Evolutionary conservation across 92 coral and sea anemone species (phyloP), one percentile per base, ranked within the genome.

Genomic region (Blastomussa wellsi): DNA sequence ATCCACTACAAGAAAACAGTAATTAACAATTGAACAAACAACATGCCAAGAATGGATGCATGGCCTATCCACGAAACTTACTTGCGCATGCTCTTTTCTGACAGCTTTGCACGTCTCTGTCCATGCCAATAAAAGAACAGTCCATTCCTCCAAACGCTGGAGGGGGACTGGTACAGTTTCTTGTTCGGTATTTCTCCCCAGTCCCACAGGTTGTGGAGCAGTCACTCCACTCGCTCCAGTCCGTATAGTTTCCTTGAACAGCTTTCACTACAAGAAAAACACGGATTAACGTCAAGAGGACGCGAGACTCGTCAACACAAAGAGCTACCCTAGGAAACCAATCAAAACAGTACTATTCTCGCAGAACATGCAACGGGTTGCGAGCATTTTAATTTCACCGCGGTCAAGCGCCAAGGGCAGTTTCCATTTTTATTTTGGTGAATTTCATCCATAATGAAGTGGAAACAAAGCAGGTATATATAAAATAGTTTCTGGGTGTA

Each of bases 111-210:
- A 91, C 90, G 59, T 95, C 95, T 75, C 91, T 90, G 86, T 97
- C 99, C 33, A 93, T 90, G n/a, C 99, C 99, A 42, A 93, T 86
- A 60, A 86, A 95, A 20, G 93, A 94, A 76, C 99, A 97, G 76
- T 96, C 95, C 79, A 94, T 92, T 31, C 99, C 99, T 52, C 96
- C 95, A 80, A 96, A 95, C 1, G 99, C 92, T 8, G 99, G 99
- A 38, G 98, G 89, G 20, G 99, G 99, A 84, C 91, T 97, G 72
- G 99, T 95, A 78, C 99, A 97, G 77, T 95, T 97, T 39, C 99
- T 77, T 66, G 94, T 91, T 72, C 99, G 99, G 73, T 91, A 90
- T 42, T 91, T 89, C 80, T 93, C 93, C 20, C 99, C 99, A 62
- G 84, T 85, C 49, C 98, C 99, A 76, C 99, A 97, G 26, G 90